Base-by-base conservation (phyloP, 2,888 invertebrate species). In the Limnephilus rhombicus region DNA sequence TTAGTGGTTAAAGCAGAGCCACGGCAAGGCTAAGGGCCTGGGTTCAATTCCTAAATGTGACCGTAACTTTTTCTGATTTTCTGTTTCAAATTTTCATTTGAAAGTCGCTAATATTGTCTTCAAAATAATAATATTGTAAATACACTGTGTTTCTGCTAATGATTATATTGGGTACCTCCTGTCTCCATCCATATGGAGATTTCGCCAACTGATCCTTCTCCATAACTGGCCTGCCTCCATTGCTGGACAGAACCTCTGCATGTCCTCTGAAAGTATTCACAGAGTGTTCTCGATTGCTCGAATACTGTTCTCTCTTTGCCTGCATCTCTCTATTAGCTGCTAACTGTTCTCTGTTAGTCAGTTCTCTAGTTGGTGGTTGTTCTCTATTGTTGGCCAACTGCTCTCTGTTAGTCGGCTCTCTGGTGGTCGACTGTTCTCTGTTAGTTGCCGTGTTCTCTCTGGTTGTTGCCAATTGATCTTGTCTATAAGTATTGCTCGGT, bases 171-270 rank as follows among this genome's bases (percentile, higher is more conserved):
- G 29, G 5, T 92, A 95, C 96, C 94, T 96, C 96, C 68, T 95
- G 94, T 31, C 94, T 95, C 96, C 96, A 96, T 0, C 96, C 96
- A 94, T 96, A 96, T 0, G 96, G 96, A 34, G 96, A 94, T 92
- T 96, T 96, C 0, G 96, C 96, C 0, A 96, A 95, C 94, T 96
- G 96, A 90, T 96, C 96, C 90, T 96, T 96, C 91, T 96, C 96
- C 1, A 96, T 95, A 15, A 94, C 94, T 49, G 93, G 93, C 81
- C 94, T 92, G 15, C 96, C 95, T 34, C 93, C 93, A 89, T 93
- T 93, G 80, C 93, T 93, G 31, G 93, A 92, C 24, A 93, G 68
- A 9, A 93, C 93, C 87, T 93, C 93, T 9, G 93, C 93, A 41
- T 93, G 93, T 24, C 93, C 93, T 89, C 92, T 93, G 90, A 93